Base-by-base conservation (phyloP, 2,888 invertebrate genomes). In the Phania funesta region DNA sequence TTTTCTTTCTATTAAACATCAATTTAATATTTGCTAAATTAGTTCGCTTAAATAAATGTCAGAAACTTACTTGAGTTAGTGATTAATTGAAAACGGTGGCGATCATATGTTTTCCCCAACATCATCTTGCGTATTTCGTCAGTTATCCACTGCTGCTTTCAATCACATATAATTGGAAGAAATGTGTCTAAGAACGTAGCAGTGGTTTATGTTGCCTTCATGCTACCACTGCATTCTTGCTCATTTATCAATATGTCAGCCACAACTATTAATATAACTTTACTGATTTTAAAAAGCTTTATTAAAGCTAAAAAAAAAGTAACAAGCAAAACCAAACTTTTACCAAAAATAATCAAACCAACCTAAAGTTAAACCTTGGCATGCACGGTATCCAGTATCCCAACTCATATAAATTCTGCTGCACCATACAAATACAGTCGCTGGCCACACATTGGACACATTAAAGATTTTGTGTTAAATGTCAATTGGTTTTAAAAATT, bases 191-290 rank as follows among this genome's bases (percentile, higher is more conserved):
- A 2, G 52, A 11, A 38, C 3, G 24, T 26, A 44, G 24, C 26
- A 48, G 50, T 26, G 29, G 11, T 26, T 20, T 16, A 50, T 56
- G 32, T 29, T 68, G 75, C 58, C 24, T 18, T 62, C 35, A 56
- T 20, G 13, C 32, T 60, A 18, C 41, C 9, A n/a, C 20, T 38
- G 44, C 68, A 84, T 73, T 80, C 80, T 70, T 29, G 84, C 86
- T 87, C 89, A 87, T 88, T 89, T 88, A 88, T 88, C 88, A 88
- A 88, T 87, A 86, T 87, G 88, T 87, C 88, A 88, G 88, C 86
- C 86, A 86, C 87, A 89, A 89, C 87, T 74, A 82, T 82, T 70
- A 78, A 82, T 82, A 75, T 75, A 52, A 82, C 74, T 82, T 82
- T 56, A 70, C 44, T 46, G 46, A 22, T 35, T 50, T 54, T 20